phyloP scores from a whole-genome alignment of 2,888 invertebrate species.

The Epinotia bilunana region DNA sequence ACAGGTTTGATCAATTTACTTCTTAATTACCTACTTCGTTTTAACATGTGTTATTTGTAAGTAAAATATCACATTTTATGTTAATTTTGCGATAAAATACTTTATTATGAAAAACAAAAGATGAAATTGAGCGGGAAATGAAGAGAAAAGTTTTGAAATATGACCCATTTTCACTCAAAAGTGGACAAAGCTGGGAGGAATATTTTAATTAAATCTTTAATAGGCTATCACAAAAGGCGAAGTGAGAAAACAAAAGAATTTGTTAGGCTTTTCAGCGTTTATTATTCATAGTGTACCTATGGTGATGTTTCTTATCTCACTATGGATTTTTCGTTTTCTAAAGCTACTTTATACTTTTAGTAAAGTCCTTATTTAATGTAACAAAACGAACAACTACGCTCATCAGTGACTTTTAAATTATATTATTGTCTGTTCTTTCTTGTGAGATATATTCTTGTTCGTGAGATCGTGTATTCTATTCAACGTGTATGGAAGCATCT shows the following conservation, averaged over 20 bases:
- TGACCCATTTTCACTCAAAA: slow-evolving; percentile 40
- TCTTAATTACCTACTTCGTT: neutral
- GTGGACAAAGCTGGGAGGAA: slow-evolving; percentile 26
- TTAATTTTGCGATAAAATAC: slow-evolving; percentile 21
- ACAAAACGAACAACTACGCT: slow-evolving; percentile 1
- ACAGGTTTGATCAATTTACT: too few relatives aligned
- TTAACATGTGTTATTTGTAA: neutral
- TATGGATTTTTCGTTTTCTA: neutral
- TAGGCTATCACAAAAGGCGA: slow-evolving; percentile 25
- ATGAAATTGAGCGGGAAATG: slow-evolving; percentile 40
- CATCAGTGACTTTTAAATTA: slow-evolving; percentile 1
- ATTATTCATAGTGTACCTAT: slow-evolving; percentile 21
- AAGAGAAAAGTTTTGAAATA: slow-evolving; percentile 44
- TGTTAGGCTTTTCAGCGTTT: slow-evolving; percentile 22
- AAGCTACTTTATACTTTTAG: neutral
- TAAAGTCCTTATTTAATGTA: slow-evolving; percentile 10
- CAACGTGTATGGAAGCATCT: too few relatives aligned
- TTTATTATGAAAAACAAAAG: slow-evolving; percentile 38
- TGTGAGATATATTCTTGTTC: too few relatives aligned
- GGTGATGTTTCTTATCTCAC: slow-evolving; percentile 7
- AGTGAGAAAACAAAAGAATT: slow-evolving; percentile 30
- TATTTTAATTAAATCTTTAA: slow-evolving; percentile 45
- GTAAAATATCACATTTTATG: neutral
- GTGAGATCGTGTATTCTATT: too few relatives aligned
- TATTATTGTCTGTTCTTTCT: neutral